These are phyloP conservation scores for Agonum fuliginosum DNA, from an alignment of 2,888 invertebrate genomes.

Conservation along the genomic window DNA sequence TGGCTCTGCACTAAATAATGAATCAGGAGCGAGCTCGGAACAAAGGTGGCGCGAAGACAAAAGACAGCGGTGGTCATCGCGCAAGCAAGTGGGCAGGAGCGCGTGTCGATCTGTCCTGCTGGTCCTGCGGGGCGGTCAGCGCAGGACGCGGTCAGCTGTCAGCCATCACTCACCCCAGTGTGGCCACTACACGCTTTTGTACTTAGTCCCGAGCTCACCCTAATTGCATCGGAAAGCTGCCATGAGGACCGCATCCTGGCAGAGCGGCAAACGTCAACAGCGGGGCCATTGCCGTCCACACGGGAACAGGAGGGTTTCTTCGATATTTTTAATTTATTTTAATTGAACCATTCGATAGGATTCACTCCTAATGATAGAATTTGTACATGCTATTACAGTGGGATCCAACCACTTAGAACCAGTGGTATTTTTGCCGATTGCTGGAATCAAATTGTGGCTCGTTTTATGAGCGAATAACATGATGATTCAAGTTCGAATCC, in stretches of 20 bases:
- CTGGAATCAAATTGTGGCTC: too few species aligned
- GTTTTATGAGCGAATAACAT: too few species aligned
- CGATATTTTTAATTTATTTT: too few species aligned
- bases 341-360: too few species aligned
- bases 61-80: slow-evolving; percentile 46
- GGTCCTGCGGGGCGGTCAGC: slow-evolving; percentile 51
- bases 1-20: slow-evolving; percentile 25
- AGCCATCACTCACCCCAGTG: slow-evolving; percentile 72
- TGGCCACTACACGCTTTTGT: slow-evolving; percentile 73
- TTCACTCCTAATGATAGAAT: too few species aligned
- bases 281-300: slow-evolving; percentile 22
- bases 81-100: slow-evolving; percentile 27
- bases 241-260: neutral
- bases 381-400: too few species aligned
- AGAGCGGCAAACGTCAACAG: slow-evolving; percentile 33
- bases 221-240: slow-evolving; percentile 72
- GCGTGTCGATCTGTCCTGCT: slow-evolving; percentile 36
- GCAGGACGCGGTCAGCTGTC: slow-evolving; percentile 71
- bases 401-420: too few species aligned
- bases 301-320: too few species aligned
- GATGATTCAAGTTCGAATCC: too few species aligned
- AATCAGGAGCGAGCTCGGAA: neutral
- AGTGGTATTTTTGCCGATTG: too few species aligned
- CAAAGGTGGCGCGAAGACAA: slow-evolving; percentile 46
- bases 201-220: slow-evolving; percentile 72